Conservation (phyloP, 2,888 invertebrate genomes). For the Gymnocheta viridis region DNA sequence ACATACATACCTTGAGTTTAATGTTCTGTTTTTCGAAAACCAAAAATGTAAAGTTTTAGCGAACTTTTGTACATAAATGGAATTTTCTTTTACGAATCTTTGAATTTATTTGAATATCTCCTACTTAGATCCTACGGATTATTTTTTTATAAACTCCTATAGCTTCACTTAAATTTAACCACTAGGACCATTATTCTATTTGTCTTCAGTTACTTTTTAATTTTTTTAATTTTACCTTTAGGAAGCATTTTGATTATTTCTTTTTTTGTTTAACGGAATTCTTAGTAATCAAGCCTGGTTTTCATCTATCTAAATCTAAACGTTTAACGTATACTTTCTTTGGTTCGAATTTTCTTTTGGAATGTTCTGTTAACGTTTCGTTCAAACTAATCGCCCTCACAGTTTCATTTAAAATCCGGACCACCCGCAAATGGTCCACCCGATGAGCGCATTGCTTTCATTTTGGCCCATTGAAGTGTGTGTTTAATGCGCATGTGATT, state of each 20-base stretch:
- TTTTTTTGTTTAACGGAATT: conserved; percentile 36
- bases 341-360: conserved; percentile 42
- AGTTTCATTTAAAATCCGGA: conserved; percentile 81
- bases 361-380: conserved; percentile 43
- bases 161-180: neutral
- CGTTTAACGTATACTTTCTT: conserved; percentile 44
- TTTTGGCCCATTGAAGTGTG: conserved; percentile 90
- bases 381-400: conserved; percentile 71
- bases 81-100: too few species aligned
- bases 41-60: too few species aligned
- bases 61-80: neutral
- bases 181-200: conserved; percentile 13
- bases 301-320: conserved; percentile 26
- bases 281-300: conserved; percentile 41
- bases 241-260: conserved; percentile 65
- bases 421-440: conserved; percentile 82
- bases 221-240: conserved; percentile 45
- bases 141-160: neutral
- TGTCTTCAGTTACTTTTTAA: neutral
- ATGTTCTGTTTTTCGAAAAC: too few species aligned
- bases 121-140: neutral
- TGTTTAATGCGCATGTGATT: conserved; percentile 94
- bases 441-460: conserved; percentile 86
- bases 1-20: too few species aligned
- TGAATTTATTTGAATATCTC: neutral